phyloP scores from a whole-genome alignment of 2,797 vertebrate genomes.

The Tenualosa thibaudeaui region DNA sequence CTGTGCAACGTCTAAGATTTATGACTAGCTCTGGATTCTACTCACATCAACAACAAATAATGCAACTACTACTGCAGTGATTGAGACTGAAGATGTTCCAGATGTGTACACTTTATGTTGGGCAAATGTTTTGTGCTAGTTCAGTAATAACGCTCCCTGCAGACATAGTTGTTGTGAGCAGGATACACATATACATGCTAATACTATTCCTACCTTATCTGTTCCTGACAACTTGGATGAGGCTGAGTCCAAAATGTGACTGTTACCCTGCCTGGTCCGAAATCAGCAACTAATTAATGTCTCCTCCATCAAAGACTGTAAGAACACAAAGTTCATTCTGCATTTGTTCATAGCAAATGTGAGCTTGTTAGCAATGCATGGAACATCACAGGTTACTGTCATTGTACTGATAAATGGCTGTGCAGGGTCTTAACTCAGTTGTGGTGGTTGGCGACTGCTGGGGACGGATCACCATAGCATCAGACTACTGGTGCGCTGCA shows the following conservation, averaged over 20 bases:
- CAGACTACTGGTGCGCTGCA: not conserved
- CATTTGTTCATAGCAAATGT: not conserved
- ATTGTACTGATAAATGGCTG: not conserved
- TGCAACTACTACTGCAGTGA: not conserved
- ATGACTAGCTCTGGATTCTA: not conserved
- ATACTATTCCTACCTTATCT: not conserved
- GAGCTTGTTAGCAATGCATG: not conserved
- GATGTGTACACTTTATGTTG: not conserved
- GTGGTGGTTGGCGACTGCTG: not conserved
- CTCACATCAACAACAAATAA: too few relatives aligned
- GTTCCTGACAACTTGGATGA: not conserved
- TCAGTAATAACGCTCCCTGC: not conserved
- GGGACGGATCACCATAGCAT: not conserved
- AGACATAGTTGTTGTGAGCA: not conserved
- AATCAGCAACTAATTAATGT: not conserved
- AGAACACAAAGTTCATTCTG: not conserved
- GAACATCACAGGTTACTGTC: not conserved
- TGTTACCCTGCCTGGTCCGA: not conserved
- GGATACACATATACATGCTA: not conserved
- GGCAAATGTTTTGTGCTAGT: not conserved
- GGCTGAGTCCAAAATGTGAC: not conserved
- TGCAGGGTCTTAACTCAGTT: not conserved
- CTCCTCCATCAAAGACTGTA: not conserved
- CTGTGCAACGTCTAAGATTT: not conserved
- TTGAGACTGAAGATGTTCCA: not conserved